Conservation (phyloP, 2,888 invertebrate genomes). For the Branchipolynoe longqiensis region DNA sequence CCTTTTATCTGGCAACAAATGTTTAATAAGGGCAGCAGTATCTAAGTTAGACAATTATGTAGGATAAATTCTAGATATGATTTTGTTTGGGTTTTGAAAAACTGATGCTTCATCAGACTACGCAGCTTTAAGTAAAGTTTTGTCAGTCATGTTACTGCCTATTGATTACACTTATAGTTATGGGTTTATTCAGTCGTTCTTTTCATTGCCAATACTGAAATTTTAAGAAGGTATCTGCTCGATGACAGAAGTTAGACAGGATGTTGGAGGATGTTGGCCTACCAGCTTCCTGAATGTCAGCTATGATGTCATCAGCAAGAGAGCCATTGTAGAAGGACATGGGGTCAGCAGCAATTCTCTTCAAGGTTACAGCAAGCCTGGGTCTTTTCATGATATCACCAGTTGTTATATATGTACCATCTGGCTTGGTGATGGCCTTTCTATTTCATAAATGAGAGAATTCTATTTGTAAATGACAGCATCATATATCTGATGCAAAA, state of each 20-base stretch:
- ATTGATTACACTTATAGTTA: neutral
- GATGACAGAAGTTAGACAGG: neutral
- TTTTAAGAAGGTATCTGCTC: neutral
- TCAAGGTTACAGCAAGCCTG: slow-evolving; percentile 87
- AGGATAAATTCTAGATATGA: neutral
- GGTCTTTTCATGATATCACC: slow-evolving; percentile 87
- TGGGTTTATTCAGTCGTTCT: neutral
- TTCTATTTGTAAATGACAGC: neutral
- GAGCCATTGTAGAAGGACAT: slow-evolving; percentile 89
- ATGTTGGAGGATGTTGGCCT: slow-evolving; percentile 58
- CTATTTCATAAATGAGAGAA: slow-evolving; percentile 31
- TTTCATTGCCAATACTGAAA: neutral
- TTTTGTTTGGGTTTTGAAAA: neutral
- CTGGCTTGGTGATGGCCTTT: slow-evolving; percentile 63
- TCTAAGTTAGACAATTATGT: too few species aligned
- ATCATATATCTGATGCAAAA: too few species aligned
- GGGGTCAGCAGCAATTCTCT: slow-evolving; percentile 86
- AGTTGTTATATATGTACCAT: slow-evolving; percentile 81
- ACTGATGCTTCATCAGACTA: too few species aligned
- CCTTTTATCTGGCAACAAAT: too few species aligned
- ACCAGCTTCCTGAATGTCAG: slow-evolving; percentile 87
- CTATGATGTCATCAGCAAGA: slow-evolving; percentile 86
- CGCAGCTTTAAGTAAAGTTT: neutral
- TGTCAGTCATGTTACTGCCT: neutral
- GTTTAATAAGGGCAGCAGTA: too few species aligned